Conservation (phyloP, 2,113 vertebrate species). For the Solea senegalensis region DNA sequence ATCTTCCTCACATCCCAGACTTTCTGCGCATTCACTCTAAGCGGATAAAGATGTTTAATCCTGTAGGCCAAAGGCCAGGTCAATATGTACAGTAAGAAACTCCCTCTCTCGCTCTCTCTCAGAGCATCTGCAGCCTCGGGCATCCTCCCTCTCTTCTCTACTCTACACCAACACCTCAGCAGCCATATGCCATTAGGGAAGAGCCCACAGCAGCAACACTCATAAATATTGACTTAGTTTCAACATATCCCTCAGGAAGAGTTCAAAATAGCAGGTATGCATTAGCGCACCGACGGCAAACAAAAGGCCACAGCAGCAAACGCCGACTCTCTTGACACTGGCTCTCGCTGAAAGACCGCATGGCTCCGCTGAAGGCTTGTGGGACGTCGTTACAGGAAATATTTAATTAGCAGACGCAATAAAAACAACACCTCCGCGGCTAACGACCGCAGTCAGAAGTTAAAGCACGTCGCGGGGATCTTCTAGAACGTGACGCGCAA, state of each 20-base stretch:
- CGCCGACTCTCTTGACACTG: conserved; percentile 13
- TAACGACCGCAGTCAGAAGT: conserved; percentile 31
- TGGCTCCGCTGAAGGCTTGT: conserved; percentile 24
- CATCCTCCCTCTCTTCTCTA: conserved; percentile 33
- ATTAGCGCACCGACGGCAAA: conserved; percentile 63
- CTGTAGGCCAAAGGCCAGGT: conserved; percentile 52
- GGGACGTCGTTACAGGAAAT: conserved; percentile 37
- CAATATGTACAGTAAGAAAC: conserved; percentile 44
- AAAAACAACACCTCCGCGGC: conserved; percentile 28
- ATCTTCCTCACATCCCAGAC: neutral
- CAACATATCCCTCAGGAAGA: conserved; percentile 66
- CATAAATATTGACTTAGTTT: conserved; percentile 77
- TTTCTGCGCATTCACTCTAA: conserved; percentile 9
- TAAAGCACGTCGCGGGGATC: conserved; percentile 30
- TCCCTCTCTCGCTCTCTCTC: conserved; percentile 6
- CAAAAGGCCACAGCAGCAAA: conserved; percentile 44
- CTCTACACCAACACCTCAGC: conserved; percentile 59
- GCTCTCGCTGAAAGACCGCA: conserved; percentile 18
- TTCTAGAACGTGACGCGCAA: conserved; percentile 3
- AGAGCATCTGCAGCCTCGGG: conserved; percentile 31
- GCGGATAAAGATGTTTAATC: conserved; percentile 46
- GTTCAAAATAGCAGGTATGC: conserved; percentile 60
- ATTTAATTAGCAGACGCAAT: conserved; percentile 62
- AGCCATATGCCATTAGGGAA: conserved; percentile 65
- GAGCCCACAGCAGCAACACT: conserved; percentile 64